Conservation (phyloP, 2,113 vertebrate species). For the Atractosteus spatula region DNA sequence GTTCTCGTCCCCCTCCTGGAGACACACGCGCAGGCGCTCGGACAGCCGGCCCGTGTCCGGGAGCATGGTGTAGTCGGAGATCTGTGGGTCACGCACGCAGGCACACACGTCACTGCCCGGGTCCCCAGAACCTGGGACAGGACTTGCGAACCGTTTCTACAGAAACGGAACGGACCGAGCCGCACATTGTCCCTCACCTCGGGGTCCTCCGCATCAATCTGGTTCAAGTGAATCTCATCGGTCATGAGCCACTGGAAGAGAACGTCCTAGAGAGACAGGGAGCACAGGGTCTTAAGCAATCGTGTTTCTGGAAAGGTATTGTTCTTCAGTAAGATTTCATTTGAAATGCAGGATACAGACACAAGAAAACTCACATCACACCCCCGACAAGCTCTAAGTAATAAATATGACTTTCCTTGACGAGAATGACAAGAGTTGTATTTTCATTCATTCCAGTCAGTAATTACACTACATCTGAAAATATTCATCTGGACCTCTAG, state of each 20-base stretch:
- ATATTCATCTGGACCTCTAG: too few species aligned
- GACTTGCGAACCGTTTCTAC: neutral
- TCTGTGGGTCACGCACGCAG: conserved; percentile 58
- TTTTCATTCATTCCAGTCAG: too few species aligned
- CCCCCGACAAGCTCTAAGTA: neutral
- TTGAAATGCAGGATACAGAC: too few species aligned
- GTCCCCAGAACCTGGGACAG: neutral
- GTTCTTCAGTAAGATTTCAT: too few species aligned
- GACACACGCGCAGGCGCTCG: conserved; percentile 79
- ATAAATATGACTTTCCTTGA: too few species aligned
- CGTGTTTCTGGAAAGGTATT: too few species aligned
- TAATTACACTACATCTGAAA: too few species aligned
- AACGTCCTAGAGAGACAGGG: conserved; percentile 73
- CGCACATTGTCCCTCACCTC: conserved; percentile 68
- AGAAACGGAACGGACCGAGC: neutral
- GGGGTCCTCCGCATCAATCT: conserved; percentile 90
- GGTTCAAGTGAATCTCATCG: conserved; percentile 83
- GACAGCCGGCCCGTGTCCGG: conserved; percentile 82
- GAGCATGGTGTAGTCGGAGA: conserved; percentile 91
- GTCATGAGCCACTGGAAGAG: conserved; percentile 95
- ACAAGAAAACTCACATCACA: too few species aligned
- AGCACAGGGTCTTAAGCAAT: too few species aligned
- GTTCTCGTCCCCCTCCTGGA: conserved; percentile 93
- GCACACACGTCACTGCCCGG: neutral
- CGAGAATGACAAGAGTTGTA: too few species aligned